Evolutionary conservation across 2,797 vertebrate genomes (phyloP).

Genomic region (Anas bahamensis): DNA sequence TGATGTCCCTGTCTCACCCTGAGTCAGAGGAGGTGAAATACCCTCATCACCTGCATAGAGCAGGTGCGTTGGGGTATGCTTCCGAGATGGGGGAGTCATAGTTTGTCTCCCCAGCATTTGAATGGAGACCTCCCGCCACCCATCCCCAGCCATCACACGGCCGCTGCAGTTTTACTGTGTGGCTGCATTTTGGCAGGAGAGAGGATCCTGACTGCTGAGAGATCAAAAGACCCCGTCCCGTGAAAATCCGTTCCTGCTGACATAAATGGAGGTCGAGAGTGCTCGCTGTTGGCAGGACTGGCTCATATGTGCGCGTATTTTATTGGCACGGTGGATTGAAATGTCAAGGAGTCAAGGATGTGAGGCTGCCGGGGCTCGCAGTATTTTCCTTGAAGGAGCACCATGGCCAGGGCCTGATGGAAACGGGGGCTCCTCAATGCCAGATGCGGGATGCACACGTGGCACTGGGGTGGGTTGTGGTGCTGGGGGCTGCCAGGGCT

Average conservation of each 20-base stretch:
- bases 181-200: not conserved
- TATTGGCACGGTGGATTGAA: not conserved
- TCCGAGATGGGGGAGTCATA: not conserved
- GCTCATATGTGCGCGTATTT: not conserved
- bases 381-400: not conserved
- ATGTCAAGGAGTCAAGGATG: not conserved
- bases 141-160: too few species aligned
- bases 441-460: rapidly evolving
- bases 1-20: not conserved
- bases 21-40: not conserved
- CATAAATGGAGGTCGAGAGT: not conserved
- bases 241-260: not conserved
- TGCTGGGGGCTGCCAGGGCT: rapidly evolving
- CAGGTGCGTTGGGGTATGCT: not conserved
- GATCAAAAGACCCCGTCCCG: not conserved
- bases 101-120: not conserved
- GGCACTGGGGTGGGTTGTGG: not conserved
- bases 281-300: not conserved
- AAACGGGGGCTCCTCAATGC: not conserved
- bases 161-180: too few species aligned
- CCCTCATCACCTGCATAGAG: not conserved
- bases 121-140: not conserved
- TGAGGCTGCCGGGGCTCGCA: not conserved
- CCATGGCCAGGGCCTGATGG: not conserved
- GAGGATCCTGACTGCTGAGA: too few species aligned